phyloP scores from a whole-genome alignment of 2,797 vertebrate species.

The Muscicapa comitata region DNA sequence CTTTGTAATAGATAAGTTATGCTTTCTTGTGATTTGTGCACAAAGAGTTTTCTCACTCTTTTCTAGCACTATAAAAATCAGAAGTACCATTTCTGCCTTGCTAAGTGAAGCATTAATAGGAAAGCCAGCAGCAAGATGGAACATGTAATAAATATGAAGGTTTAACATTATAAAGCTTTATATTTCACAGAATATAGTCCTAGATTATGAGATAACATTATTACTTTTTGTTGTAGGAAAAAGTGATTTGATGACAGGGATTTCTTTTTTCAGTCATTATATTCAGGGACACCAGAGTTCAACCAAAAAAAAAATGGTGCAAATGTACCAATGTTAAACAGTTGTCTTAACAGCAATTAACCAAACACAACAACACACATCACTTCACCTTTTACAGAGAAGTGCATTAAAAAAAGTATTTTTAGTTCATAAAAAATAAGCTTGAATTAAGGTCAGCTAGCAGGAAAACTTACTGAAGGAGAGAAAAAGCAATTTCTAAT shows the following conservation, averaged over 20 bases:
- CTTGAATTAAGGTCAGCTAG: neutral
- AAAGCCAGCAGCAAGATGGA: constrained; percentile 56
- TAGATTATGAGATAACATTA: constrained; percentile 50
- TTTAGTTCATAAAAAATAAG: neutral
- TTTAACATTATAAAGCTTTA: constrained; percentile 58
- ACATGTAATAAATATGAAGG: constrained; percentile 65
- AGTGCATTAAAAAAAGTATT: neutral
- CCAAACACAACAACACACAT: neutral
- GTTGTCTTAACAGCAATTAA: neutral
- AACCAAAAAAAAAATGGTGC: neutral
- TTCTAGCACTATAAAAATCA: constrained; percentile 34
- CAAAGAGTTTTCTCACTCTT: constrained; percentile 68
- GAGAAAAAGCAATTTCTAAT: neutral
- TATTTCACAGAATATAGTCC: constrained; percentile 17
- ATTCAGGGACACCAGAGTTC: neutral
- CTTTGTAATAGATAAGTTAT: constrained; percentile 67
- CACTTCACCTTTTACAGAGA: neutral
- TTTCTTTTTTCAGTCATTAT: constrained; percentile 3
- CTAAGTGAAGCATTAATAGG: constrained; percentile 60
- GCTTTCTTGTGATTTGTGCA: constrained; percentile 69
- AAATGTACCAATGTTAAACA: neutral
- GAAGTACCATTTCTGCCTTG: constrained; percentile 56
- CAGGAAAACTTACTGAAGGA: neutral
- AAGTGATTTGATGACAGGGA: neutral
- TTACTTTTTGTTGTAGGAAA: constrained; percentile 39